Base-by-base conservation (phyloP, 2,888 invertebrate genomes). In the Rhimphoctona megacephalus region DNA sequence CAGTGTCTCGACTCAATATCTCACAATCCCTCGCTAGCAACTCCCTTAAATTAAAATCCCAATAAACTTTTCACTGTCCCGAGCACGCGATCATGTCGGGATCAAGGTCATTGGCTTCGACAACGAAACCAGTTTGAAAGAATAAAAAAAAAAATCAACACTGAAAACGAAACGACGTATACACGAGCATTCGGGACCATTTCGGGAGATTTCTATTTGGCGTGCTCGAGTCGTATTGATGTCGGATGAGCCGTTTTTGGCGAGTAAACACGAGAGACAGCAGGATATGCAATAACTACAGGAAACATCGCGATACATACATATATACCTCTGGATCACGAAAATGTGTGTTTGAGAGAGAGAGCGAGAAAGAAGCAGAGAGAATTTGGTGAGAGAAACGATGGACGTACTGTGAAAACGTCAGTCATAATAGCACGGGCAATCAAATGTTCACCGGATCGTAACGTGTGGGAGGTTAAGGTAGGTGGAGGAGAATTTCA, bases 341-440 rank as follows among this genome's bases (percentile, higher is more conserved):
- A 82, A 81, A 85, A 61, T 69, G 79, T 72, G 61, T 61, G 61
- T 61, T 30, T 30, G 73, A 74, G 7, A 19, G 36, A 43, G 64
- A 57, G 79, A 76, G 70, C 67, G 70, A 33, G 77, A 11, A 36
- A 49, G 52, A 11, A 33, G 19, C 11, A 49, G 49, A 61, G 52
- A 74, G 81, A 30, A 72, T 72, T 30, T 43, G 72, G n/a, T 49
- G 70, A 77, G 74, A 81, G 72, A 78, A 85, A 81, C 79, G 86
- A 85, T 89, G 91, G 88, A 90, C 89, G 88, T 89, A 90, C 89
- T 88, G 88, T 90, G 92, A 91, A 91, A 91, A 91, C 90, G 91
- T 91, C 92, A 91, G 90, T 92, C 92, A 92, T 91, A 92, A 92
- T 94, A 92, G 90, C 93, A 94, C 92, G 94, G 92, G 90, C 93